Evolutionary conservation across 2,797 vertebrate genomes (phyloP).

Genomic region (Enteromius mattozi): DNA sequence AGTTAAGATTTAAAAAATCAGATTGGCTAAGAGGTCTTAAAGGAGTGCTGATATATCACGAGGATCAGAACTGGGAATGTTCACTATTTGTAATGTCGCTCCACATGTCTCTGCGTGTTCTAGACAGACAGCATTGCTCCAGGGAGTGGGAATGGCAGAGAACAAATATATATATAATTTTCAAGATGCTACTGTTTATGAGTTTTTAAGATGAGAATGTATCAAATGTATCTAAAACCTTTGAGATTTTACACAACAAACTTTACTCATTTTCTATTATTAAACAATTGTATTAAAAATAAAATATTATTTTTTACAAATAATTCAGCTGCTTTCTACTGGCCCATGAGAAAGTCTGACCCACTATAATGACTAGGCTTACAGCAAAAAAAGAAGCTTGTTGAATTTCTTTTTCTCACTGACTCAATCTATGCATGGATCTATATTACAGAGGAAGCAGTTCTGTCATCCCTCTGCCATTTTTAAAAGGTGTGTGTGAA

Average conservation of each 20-base stretch:
- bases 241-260: not conserved
- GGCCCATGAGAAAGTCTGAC: not conserved
- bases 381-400: not conserved
- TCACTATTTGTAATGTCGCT: not conserved
- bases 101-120: not conserved
- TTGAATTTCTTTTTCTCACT: not conserved
- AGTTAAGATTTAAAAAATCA: not conserved
- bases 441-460: not conserved
- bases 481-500: constrained; percentile 11
- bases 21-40: not conserved
- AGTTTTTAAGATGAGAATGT: not conserved
- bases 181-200: not conserved
- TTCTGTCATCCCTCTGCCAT: not conserved
- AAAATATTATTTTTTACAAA: too few relatives aligned
- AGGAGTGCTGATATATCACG: not conserved
- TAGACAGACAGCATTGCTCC: not conserved
- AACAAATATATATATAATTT: not conserved
- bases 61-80: not conserved
- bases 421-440: not conserved
- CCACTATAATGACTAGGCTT: not conserved
- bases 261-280: not conserved
- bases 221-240: too few relatives aligned
- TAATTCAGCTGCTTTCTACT: too few relatives aligned
- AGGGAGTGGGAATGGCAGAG: not conserved
- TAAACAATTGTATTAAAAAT: not conserved